Percentiles rank a stretch among this genome's conserved stretches.
phyloP scores from a whole-genome alignment of 2,113 vertebrate genomes.

The Salvelinus alpinus region DNA sequence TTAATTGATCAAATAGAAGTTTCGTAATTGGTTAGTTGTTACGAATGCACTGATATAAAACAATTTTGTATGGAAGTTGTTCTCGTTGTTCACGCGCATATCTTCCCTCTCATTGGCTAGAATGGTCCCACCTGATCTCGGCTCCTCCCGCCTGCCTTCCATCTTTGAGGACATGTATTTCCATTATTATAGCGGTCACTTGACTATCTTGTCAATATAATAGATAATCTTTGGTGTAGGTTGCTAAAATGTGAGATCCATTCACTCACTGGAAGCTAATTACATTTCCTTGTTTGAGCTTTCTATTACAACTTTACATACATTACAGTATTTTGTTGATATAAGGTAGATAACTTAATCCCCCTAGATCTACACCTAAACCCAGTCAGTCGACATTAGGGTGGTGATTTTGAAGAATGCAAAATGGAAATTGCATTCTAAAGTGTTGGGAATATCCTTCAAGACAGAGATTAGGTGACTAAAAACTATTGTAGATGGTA shows the following conservation, averaged over 20 bases:
- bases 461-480: background rate
- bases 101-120: no score
- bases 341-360: background rate
- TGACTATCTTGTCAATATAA: no score
- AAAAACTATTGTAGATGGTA: background rate
- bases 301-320: conserved; percentile 34
- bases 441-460: background rate
- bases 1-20: background rate
- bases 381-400: background rate
- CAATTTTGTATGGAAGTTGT: no score
- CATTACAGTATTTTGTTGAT: conserved; percentile 19
- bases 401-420: background rate
- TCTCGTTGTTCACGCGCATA: no score
- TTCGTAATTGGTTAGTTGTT: background rate
- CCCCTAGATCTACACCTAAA: background rate
- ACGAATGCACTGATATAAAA: no score
- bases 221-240: background rate
- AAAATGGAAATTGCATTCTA: background rate
- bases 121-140: no score
- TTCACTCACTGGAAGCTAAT: background rate
- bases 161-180: no score
- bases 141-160: no score
- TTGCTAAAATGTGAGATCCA: background rate
- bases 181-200: no score
- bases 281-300: conserved; percentile 22